Evolutionary conservation across 2,888 invertebrate genomes (phyloP).

Genomic region (Aphodius granarius): DNA sequence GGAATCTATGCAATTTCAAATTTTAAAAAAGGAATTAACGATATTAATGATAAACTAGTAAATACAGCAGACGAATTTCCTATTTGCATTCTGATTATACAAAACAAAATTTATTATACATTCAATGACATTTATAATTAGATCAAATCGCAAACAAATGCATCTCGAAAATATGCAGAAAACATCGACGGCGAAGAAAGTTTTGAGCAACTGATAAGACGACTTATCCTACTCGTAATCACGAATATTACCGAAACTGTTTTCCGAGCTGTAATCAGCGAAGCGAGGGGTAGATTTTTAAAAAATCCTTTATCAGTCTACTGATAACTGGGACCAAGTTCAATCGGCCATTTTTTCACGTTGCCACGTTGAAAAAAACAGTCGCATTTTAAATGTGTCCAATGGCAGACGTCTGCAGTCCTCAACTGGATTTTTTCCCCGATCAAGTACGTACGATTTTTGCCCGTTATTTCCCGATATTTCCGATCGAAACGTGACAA

Average conservation of each 20-base stretch:
- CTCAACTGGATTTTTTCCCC: neutral
- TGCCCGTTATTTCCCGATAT: neutral
- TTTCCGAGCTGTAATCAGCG: slow-evolving; percentile 37
- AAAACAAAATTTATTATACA: neutral
- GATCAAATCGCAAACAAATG: neutral
- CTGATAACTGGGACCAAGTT: slow-evolving; percentile 47
- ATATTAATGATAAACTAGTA: neutral
- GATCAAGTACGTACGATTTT: neutral
- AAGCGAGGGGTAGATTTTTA: slow-evolving; percentile 44
- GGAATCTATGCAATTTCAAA: neutral
- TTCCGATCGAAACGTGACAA: neutral
- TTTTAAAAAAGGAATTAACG: neutral
- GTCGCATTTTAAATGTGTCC: slow-evolving; percentile 16
- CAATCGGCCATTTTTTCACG: slow-evolving; percentile 28
- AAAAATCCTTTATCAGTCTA: slow-evolving; percentile 37
- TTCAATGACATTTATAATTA: slow-evolving; percentile 4
- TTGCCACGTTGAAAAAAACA: slow-evolving; percentile 11
- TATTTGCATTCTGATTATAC: neutral
- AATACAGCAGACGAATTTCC: neutral
- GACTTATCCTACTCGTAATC: neutral
- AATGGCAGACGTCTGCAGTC: slow-evolving; percentile 15
- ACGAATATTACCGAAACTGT: slow-evolving; percentile 35
- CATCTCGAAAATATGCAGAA: neutral
- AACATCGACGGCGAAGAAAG: neutral
- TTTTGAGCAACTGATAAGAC: neutral